Evolutionary conservation across 2,797 vertebrate species (phyloP), one percentile per base, ranked within the genome.

Genomic region (Esox lucius): DNA sequence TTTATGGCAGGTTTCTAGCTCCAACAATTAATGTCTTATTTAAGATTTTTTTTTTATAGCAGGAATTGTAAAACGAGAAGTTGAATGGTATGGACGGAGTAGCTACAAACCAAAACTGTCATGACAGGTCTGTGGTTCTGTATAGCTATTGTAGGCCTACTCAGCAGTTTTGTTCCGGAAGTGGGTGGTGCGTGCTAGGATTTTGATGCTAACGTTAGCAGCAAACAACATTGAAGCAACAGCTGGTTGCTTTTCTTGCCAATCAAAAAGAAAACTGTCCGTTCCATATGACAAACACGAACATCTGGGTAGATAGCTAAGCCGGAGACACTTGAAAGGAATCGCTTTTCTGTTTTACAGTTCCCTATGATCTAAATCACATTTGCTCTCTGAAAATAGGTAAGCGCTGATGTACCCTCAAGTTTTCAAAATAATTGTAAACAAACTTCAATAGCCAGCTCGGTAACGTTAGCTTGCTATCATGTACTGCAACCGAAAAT

Each of bases 201-300:
- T 22, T 61, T 61, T 12, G 22, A 61, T 24, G 56, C 22, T 61
- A 61, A 61, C 56, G 56, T 59, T 61, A 61, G 22, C 12, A 24
- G 22, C 22, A 24, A 61, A 24, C 22, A 24, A 26, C 22, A 61
- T 13, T 4, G 56, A 24, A 26, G 56, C 56, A 61, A 61, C 56
- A 26, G 56, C 56, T 61, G 56, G 56, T 61, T 61, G 56, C 9
- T 61, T 61, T 61, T 61, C 53, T 61, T 26, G 56, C 22, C 56
- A 26, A 56, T 19, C n/a, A 11, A 56, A 56, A 9, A 22, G 0
- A 56, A 22, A 56, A 56, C 56, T 61, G 22, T 9, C 56, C 4
- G 22, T 61, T 24, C 56, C n/a, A 61, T 22, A 59, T 61, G 56
- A 61, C 22, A 61, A 61, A 61, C 56, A 11, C n/a, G 9, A 61